phyloP scores from a whole-genome alignment of 2,113 vertebrate genomes.

The Opisthocomus hoazin region DNA sequence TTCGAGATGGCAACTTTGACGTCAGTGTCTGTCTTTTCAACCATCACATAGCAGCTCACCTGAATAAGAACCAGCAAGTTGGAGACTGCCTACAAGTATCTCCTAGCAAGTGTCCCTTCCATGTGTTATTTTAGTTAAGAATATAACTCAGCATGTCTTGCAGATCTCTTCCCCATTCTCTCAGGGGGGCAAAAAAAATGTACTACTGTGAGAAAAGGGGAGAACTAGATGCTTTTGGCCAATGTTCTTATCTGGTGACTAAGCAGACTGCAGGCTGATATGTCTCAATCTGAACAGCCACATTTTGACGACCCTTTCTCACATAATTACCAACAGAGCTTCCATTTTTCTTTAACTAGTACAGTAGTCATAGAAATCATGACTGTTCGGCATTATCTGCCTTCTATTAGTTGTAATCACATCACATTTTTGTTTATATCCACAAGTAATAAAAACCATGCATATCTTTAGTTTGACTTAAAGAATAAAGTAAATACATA shows the following conservation, averaged over 20 bases:
- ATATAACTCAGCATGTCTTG: background rate
- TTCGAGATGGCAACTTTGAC: background rate
- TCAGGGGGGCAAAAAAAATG: background rate
- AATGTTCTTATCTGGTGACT: slow-evolving; percentile 17
- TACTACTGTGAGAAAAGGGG: background rate
- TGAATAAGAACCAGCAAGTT: background rate
- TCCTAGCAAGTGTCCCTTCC: background rate
- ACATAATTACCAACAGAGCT: background rate
- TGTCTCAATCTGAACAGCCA: slow-evolving; percentile 16
- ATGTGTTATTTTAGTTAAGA: background rate
- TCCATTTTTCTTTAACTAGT: background rate
- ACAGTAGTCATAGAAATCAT: background rate
- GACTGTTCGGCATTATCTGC: slow-evolving; percentile 37
- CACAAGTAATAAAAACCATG: slow-evolving; percentile 73
- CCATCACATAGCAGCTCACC: background rate
- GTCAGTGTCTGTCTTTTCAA: background rate
- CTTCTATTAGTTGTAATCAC: slow-evolving; percentile 41
- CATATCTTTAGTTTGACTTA: slow-evolving; percentile 73
- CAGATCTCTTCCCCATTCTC: background rate
- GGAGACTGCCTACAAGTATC: background rate
- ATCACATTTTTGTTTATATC: slow-evolving; percentile 60
- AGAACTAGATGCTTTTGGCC: background rate
- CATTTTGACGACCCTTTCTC: background rate
- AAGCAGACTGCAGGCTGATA: slow-evolving; percentile 45
- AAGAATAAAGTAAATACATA: slow-evolving; percentile 78